Evolutionary conservation across 2,888 invertebrate genomes (phyloP).

Genomic region (Macrophya alboannulata): DNA sequence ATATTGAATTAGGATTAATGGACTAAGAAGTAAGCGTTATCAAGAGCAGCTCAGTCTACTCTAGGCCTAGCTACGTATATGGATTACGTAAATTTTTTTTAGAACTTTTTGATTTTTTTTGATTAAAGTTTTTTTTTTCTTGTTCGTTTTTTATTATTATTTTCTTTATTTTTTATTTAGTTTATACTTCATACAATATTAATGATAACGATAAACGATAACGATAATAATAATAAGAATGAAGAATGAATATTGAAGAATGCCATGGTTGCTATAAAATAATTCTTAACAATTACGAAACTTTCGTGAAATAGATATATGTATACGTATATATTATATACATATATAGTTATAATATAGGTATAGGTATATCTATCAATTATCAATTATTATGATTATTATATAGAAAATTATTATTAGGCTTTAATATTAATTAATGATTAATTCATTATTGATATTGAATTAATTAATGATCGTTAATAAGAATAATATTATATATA

Average conservation of each 20-base stretch:
- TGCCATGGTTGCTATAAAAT: constrained; percentile 38
- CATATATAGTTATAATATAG: no score
- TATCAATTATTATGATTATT: constrained; percentile 61
- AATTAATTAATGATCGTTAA: constrained; percentile 27
- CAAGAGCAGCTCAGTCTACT: constrained; percentile 68
- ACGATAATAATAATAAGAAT: constrained; percentile 58
- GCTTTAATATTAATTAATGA: constrained; percentile 22
- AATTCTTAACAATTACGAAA: constrained; percentile 30
- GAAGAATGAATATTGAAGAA: constrained; percentile 9
- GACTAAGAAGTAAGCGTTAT: constrained; percentile 41
- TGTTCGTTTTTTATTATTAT: constrained; percentile 39
- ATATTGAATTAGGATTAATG: constrained; percentile 49
- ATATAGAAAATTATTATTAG: constrained; percentile 53
- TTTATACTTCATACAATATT: constrained; percentile 51
- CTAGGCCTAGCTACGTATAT: constrained; percentile 74
- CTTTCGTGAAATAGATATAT: constrained; percentile 18
- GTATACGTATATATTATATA: not conserved
- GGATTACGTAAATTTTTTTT: constrained; percentile 62
- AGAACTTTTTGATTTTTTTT: constrained; percentile 57
- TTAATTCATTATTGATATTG: constrained; percentile 23
- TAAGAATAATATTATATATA: constrained; percentile 4
- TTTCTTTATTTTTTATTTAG: constrained; percentile 50
- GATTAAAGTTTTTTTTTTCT: constrained; percentile 45
- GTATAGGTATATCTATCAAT: constrained; percentile 47
- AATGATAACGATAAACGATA: constrained; percentile 57